phyloP scores from a whole-genome alignment of 2,888 invertebrate species.

The Phyllotreta cruciferae region DNA sequence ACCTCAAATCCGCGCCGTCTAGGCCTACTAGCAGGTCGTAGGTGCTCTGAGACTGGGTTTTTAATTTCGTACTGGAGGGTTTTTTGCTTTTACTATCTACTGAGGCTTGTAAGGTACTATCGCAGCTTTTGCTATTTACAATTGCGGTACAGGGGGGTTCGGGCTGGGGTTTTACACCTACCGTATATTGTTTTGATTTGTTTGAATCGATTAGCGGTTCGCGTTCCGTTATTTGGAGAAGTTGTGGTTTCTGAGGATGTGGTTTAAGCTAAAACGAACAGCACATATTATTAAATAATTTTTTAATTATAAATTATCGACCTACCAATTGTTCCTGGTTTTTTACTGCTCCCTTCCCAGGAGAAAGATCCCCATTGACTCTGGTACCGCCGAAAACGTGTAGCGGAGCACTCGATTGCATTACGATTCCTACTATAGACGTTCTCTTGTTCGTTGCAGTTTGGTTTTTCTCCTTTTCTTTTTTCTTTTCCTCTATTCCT shows the following conservation, averaged over 20 bases:
- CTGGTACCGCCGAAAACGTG: constrained; percentile 58
- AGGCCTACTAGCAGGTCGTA: constrained; percentile 80
- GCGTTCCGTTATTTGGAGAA: constrained; percentile 72
- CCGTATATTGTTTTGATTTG: constrained; percentile 57
- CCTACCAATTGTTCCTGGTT: constrained; percentile 20
- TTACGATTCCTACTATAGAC: constrained; percentile 73
- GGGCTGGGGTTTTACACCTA: constrained; percentile 51
- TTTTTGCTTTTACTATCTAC: constrained; percentile 58
- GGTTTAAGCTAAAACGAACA: constrained; percentile 19
- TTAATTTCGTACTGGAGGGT: constrained; percentile 65
- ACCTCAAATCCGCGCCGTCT: constrained; percentile 86
- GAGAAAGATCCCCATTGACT: constrained; percentile 61
- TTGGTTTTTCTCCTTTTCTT: constrained; percentile 25
- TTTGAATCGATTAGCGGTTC: constrained; percentile 64
- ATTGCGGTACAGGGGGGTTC: constrained; percentile 44
- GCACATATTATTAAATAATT: background rate
- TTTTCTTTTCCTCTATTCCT: constrained; percentile 24
- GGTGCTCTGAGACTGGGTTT: constrained; percentile 56
- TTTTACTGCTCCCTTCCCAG: constrained; percentile 8
- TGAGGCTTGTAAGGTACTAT: constrained; percentile 53
- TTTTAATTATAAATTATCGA: background rate
- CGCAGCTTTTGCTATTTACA: constrained; percentile 67
- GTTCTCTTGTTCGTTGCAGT: constrained; percentile 66
- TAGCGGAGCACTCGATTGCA: constrained; percentile 69
- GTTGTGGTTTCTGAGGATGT: constrained; percentile 55